Conservation (phyloP, 2,797 vertebrate genomes). For the Austrolebias charrua region DNA sequence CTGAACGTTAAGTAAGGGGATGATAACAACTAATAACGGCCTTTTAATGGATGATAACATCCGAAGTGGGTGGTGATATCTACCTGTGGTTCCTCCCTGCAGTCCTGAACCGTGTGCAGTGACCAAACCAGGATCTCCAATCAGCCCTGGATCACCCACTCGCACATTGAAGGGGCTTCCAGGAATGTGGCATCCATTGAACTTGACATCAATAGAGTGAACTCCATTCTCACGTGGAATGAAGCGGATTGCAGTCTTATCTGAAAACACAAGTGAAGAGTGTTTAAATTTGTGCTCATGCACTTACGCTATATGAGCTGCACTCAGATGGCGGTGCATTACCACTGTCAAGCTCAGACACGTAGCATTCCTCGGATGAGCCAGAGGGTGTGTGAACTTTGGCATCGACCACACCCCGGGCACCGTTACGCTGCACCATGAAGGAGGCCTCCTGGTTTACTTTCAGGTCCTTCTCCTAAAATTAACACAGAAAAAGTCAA, state of each 20-base stretch:
- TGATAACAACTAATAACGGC: too few species aligned
- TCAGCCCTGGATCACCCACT: slow-evolving; percentile 90
- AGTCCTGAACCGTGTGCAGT: slow-evolving; percentile 90
- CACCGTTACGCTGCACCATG: slow-evolving; percentile 92
- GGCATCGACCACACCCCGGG: slow-evolving; percentile 88
- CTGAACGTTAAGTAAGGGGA: too few species aligned
- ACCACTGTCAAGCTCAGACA: slow-evolving; percentile 93
- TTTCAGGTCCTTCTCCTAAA: slow-evolving; percentile 90
- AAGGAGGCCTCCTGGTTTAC: slow-evolving; percentile 95
- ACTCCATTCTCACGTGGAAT: slow-evolving; percentile 95
- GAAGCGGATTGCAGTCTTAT: slow-evolving; percentile 92
- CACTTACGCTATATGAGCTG: not conserved
- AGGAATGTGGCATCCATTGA: slow-evolving; percentile 93
- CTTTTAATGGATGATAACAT: too few species aligned
- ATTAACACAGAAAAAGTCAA: slow-evolving; percentile 27
- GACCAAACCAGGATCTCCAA: slow-evolving; percentile 92
- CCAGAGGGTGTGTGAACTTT: slow-evolving; percentile 93
- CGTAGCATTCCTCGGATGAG: slow-evolving; percentile 90
- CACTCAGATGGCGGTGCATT: slow-evolving; percentile 30
- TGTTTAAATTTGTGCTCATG: not conserved
- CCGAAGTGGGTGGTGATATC: not conserved
- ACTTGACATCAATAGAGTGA: slow-evolving; percentile 94
- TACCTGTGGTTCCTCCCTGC: slow-evolving; percentile 92
- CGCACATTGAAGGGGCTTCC: slow-evolving; percentile 96
- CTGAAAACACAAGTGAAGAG: slow-evolving; percentile 66